Percentiles rank a stretch among this genome's conserved stretches.
These are phyloP conservation scores for Somateria mollissima DNA, from an alignment of 2,797 vertebrate species.

Conservation along the genomic window DNA sequence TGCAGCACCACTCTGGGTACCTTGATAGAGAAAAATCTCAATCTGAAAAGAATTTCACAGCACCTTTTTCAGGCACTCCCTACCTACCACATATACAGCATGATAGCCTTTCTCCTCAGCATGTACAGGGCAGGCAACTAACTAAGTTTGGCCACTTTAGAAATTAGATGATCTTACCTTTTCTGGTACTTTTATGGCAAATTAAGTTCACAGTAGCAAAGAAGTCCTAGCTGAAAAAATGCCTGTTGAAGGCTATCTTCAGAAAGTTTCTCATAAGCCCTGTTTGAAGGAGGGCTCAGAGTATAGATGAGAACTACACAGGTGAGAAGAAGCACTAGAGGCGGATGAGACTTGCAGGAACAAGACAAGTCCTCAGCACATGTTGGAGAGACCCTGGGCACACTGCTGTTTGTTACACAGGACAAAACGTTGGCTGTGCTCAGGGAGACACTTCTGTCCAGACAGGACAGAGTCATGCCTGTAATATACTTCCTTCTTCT, in stretches of 20 bases:
- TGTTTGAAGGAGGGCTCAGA: neutral
- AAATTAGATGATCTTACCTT: neutral
- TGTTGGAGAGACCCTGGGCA: neutral
- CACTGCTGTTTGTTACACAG: neutral
- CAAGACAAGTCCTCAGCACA: neutral
- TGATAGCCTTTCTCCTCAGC: neutral
- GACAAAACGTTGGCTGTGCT: neutral
- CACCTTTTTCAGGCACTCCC: neutral
- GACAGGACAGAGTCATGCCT: neutral
- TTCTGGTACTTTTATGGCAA: neutral
- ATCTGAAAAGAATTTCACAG: neutral
- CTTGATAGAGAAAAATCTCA: neutral
- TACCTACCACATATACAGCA: neutral
- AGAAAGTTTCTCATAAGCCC: neutral
- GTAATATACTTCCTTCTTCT: neutral
- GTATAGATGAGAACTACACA: neutral
- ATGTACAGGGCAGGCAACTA: neutral
- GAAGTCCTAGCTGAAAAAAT: neutral
- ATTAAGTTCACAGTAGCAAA: neutral
- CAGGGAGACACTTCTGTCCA: neutral
- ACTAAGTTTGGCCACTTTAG: neutral
- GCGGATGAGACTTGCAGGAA: neutral
- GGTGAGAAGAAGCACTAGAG: neutral
- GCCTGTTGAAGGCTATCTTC: neutral
- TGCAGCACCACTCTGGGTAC: neutral